Percentiles rank a stretch among this genome's conserved stretches.
phyloP scores from a whole-genome alignment of 2,888 invertebrate species.

The Tetragonisca angustula region DNA sequence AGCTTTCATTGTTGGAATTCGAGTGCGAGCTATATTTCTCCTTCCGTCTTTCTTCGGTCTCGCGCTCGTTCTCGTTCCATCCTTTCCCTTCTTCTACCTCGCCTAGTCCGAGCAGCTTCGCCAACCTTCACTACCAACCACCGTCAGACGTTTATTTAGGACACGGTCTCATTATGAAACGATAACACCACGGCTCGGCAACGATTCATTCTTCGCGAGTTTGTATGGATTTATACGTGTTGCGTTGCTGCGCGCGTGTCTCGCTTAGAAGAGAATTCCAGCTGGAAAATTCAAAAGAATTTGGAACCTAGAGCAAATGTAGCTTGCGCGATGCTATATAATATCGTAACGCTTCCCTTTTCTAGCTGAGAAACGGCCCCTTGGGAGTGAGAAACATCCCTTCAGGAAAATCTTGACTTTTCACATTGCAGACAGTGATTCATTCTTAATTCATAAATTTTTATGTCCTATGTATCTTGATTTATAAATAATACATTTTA shows the following conservation, averaged over 20 bases:
- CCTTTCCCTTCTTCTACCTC: not conserved
- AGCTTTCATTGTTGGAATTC: slow-evolving; percentile 69
- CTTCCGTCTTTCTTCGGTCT: not conserved
- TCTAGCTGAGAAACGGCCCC: no score
- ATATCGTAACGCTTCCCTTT: no score
- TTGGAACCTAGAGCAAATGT: no score
- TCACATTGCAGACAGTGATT: no score
- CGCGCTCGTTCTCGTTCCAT: not conserved
- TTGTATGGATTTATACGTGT: not conserved
- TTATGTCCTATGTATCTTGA: no score
- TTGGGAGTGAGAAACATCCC: no score
- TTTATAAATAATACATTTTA: no score
- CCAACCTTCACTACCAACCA: not conserved
- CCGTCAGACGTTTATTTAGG: slow-evolving; percentile 63
- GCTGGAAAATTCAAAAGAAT: no score
- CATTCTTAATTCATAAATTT: no score
- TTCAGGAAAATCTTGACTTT: no score
- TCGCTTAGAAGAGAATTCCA: no score
- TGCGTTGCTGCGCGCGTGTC: not conserved
- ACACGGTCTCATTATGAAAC: slow-evolving; percentile 55
- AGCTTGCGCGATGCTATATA: no score
- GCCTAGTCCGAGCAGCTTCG: not conserved
- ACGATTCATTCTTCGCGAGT: slow-evolving; percentile 46
- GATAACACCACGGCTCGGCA: slow-evolving; percentile 57
- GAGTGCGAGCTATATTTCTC: slow-evolving; percentile 54